Evolutionary conservation across 1,140 invertebrate genomes (phyloP), one percentile per base, ranked within the genome.

Genomic region (Drosophila elegans): DNA sequence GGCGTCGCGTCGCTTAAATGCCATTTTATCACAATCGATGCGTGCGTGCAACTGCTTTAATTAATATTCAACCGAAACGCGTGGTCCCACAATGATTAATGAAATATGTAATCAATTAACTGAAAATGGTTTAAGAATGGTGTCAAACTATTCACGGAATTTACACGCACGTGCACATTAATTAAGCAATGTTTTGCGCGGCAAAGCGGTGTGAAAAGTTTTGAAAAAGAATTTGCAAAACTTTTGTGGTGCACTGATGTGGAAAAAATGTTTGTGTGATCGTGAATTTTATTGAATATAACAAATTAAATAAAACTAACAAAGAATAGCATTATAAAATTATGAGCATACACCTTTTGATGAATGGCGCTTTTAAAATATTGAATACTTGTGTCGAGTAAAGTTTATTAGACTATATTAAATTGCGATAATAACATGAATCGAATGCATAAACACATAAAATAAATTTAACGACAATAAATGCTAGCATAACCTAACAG

Each of bases 71-170:
- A 29, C 52, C 21, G 38, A 32, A 9, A 41, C 21, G 32, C 16
- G 10, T n/a, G 34, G 42, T n/a, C 42, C 13, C 21, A 49, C n/a
- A 21, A 60, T 63, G 73, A 74, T 82, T 82, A 61, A 72, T 82
- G 68, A 57, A 83, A 79, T 74, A 77, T 76, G 51, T 36, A 76
- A 77, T 76, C 55, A 77, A 77, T 76, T 77, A 74, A 79, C 66
- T 59, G 52, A 21, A 57, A 80, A 57, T 48, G 44, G 42, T 54
- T 64, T 44, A 54, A 45, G 45, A 41, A 51, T 64, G 45, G 71
- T 36, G 71, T 74, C 42, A 74, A 74, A 74, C 69, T 62, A 73
- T 74, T 41, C 34, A 34, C 27, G 49, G 71, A 61, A 74, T 73
- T 49, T 29, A 36, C 64, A 68, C 60, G 29, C 45, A 25, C 13